phyloP scores from a whole-genome alignment of 2,888 invertebrate species.

The Syrphus vitripennis region DNA sequence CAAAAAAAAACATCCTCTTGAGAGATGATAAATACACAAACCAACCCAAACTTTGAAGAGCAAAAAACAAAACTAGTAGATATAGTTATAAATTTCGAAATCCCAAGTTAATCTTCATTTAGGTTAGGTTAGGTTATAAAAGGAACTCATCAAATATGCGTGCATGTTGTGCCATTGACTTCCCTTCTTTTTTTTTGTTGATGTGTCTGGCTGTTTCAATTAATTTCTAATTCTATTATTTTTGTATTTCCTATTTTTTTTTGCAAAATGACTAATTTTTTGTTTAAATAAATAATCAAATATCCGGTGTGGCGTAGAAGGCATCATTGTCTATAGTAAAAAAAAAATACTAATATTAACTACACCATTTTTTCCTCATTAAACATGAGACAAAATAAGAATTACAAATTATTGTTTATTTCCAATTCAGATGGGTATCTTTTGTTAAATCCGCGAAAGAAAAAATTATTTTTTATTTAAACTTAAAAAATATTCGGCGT shows the following conservation, averaged over 20 bases:
- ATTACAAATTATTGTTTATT: no score
- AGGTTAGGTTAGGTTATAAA: not conserved
- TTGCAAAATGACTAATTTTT: not conserved
- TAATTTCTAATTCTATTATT: not conserved
- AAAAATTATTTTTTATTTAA: not conserved
- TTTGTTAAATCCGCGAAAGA: not conserved
- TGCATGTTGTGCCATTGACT: not conserved
- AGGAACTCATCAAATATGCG: not conserved
- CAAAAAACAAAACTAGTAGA: not conserved
- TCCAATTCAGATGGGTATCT: not conserved
- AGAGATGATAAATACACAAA: not conserved
- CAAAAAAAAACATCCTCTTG: not conserved
- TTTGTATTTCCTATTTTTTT: not conserved
- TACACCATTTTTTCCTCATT: not conserved
- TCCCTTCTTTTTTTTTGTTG: not conserved
- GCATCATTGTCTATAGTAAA: not conserved
- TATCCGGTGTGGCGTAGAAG: conserved; percentile 4
- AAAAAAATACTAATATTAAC: not conserved
- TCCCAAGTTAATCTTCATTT: not conserved
- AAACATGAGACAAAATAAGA: not conserved
- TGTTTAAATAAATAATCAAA: conserved; percentile 39
- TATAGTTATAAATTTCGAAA: not conserved
- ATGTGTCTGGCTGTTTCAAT: not conserved
- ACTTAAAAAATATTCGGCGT: not conserved
- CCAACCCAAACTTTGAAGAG: not conserved